Percentiles rank a stretch among this genome's conserved stretches.
Conservation (phyloP, 2,888 invertebrate genomes). For the Drosophila infuscata region DNA sequence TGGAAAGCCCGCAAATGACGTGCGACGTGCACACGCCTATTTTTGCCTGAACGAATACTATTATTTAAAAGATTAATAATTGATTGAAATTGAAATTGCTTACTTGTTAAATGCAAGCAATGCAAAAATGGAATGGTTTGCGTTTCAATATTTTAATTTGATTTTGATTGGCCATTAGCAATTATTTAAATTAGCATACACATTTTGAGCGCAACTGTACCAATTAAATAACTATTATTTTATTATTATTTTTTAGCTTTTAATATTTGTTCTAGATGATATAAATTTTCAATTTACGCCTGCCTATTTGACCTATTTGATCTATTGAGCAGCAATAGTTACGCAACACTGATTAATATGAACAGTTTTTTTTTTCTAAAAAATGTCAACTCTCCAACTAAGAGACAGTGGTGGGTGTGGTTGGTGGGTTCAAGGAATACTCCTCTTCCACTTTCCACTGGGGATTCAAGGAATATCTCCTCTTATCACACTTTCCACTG, state of each 20-base stretch:
- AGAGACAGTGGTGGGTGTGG: constrained; percentile 50
- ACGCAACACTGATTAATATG: constrained; percentile 55
- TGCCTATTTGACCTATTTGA: no score
- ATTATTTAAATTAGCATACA: neutral
- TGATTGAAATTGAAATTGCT: constrained; percentile 19
- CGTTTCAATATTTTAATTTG: neutral
- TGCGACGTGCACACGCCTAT: constrained; percentile 30
- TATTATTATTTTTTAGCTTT: no score
- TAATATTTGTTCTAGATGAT: neutral
- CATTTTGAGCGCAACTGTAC: constrained; percentile 47
- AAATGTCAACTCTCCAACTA: constrained; percentile 82
- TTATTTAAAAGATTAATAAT: constrained; percentile 33
- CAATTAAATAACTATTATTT: neutral
- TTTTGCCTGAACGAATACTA: constrained; percentile 15
- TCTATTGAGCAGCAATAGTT: constrained; percentile 23
- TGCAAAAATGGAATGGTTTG: neutral
- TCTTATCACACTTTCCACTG: constrained; percentile 26
- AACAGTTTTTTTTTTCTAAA: neutral
- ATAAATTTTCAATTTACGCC: neutral
- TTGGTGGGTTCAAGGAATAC: constrained; percentile 7
- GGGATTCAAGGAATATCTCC: constrained; percentile 16
- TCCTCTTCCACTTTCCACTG: constrained; percentile 26
- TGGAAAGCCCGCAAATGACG: constrained; percentile 41
- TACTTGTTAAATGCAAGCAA: neutral
- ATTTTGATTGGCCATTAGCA: neutral